Evolutionary conservation across 2,888 invertebrate species (phyloP), one percentile per base, ranked within the genome.

Genomic region (Drosophila mettleri): DNA sequence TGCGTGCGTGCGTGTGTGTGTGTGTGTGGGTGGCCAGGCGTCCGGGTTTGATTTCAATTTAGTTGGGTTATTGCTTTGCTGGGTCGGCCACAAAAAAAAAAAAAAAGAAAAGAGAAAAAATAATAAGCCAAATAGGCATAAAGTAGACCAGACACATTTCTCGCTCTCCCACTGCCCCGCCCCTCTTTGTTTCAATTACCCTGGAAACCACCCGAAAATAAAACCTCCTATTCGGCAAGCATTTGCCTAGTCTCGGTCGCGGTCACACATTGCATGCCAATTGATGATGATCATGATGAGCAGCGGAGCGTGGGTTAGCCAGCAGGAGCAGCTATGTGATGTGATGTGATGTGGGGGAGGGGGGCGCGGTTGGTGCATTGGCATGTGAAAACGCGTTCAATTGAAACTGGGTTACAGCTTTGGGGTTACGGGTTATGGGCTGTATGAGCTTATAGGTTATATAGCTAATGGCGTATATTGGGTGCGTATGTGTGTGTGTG

Each of bases 381-480:
- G 84, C 86, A 88, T 83, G 88, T 83, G 83, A 83, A 88, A 83
- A 83, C 86, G 88, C 83, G 83, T 83, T 88, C 78, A 88, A 86
- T 83, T 86, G 88, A 83, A 83, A 88, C 88, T 83, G 88, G 84
- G 83, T 83, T 86, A 88, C 80, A 74, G 78, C 70, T 82, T 76
- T 59, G 72, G 76, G 73, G 62, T 65, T 70, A 78, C 38, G 84
- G 84, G 60, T 48, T 80, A 81, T 69, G 66, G 68, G 36, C 52
- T 54, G 67, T 83, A 86, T 77, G 59, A 64, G 85, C 79, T 86
- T 74, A 86, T 86, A 53, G 78, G 49, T 78, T 86, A 69, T 84
- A 85, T 69, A 78, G 80, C 88, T 88, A 83, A 83, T 83, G 84
- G 83, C 53, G 64, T 76, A 72, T 80, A 82, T 87, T 87, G 83